Conservation (phyloP, 2,113 vertebrate genomes). For the Gorsachius goisagi region DNA sequence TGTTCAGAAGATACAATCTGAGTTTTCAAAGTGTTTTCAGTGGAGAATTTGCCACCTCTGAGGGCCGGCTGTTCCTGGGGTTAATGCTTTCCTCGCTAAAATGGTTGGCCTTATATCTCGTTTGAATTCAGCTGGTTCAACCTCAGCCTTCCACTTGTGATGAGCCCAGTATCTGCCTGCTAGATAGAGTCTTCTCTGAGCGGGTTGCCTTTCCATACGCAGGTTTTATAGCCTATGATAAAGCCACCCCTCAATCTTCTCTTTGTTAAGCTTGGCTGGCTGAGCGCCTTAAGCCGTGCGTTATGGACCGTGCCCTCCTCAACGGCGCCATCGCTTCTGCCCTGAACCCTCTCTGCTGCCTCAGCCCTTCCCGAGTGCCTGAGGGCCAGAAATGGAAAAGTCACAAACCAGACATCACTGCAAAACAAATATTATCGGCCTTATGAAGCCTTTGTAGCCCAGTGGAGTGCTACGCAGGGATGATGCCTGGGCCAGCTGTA, state of each 20-base stretch:
- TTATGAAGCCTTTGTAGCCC: not conserved
- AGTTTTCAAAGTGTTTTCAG: not conserved
- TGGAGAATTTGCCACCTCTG: not conserved
- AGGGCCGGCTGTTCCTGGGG: not conserved
- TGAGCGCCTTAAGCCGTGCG: not conserved
- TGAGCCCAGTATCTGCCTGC: not conserved
- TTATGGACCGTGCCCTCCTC: not conserved
- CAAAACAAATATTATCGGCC: not conserved
- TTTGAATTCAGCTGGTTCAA: not conserved
- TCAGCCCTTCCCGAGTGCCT: not conserved
- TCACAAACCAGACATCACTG: not conserved
- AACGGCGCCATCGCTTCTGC: accelerated
- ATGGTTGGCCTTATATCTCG: not conserved
- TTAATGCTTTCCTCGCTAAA: not conserved
- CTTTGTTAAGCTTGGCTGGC: not conserved
- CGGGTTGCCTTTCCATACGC: not conserved
- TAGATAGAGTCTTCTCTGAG: not conserved
- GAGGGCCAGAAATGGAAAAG: not conserved
- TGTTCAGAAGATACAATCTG: not conserved
- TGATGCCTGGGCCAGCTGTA: not conserved
- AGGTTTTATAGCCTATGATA: not conserved
- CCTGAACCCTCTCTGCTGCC: not conserved
- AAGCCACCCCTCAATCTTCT: not conserved
- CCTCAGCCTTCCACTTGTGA: not conserved
- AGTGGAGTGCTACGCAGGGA: not conserved